These are phyloP conservation scores for Forbesichthys papilliferus DNA, from an alignment of 2,113 vertebrate species.

Conservation along the genomic window DNA sequence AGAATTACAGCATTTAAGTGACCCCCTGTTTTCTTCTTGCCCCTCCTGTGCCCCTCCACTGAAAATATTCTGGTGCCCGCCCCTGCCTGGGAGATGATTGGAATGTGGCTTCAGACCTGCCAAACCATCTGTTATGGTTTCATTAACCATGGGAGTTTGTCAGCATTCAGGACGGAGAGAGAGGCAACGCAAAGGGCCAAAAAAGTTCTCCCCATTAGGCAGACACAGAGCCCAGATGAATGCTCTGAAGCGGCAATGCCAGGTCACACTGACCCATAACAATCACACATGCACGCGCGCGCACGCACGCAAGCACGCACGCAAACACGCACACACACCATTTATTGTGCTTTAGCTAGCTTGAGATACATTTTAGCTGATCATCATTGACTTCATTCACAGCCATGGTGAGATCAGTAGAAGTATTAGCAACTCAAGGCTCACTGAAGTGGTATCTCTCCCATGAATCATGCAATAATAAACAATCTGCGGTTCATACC, in stretches of 20 bases:
- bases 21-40: no score
- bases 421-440: no score
- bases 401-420: no score
- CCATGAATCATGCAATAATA: no score
- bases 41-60: no score
- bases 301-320: no score
- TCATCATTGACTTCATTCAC: no score
- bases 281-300: neutral
- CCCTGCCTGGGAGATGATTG: slow-evolving; percentile 38
- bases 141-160: slow-evolving; percentile 53
- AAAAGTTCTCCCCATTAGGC: slow-evolving; percentile 48
- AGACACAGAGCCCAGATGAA: slow-evolving; percentile 41
- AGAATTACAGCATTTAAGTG: no score
- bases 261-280: slow-evolving; percentile 36
- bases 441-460: no score
- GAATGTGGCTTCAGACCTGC: slow-evolving; percentile 40
- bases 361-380: no score
- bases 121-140: slow-evolving; percentile 58
- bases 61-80: slow-evolving; percentile 35
- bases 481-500: slow-evolving; percentile 10
- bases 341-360: neutral
- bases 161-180: slow-evolving; percentile 21
- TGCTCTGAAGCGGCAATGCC: slow-evolving; percentile 30
- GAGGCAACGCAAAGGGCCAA: slow-evolving; percentile 39
- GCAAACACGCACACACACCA: neutral